Evolutionary conservation across 1,140 invertebrate genomes (phyloP), one percentile per base, ranked within the genome.

Genomic region (Achroia grisella): DNA sequence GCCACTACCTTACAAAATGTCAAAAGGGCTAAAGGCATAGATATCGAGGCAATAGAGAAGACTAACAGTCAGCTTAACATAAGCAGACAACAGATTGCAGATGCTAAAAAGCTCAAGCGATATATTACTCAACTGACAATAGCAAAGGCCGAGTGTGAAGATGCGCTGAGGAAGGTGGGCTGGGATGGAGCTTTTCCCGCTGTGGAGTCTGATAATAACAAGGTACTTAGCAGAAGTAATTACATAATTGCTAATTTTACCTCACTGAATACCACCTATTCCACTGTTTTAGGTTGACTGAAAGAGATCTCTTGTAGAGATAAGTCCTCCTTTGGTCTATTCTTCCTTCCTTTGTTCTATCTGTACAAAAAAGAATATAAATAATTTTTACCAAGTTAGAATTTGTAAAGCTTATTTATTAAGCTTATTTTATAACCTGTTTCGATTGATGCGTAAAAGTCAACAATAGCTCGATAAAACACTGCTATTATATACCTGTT

Each of bases 1-100:
- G 94, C 95, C 0, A 96, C 95, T 29, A 95, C 94, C 1, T 89
- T 96, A 44, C 94, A 96, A 82, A 96, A 95, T 72, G 87, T 97
- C 36, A 96, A 96, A 83, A 89, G 93, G 61, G 90, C 93, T 8
- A 93, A 95, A 87, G 93, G 93, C 28, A 87, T 94, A 10, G 93
- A 94, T 83, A 82, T 90, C 46, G 93, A 94, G 67, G 76, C 88
- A 43, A 93, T 93, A 44, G 83, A 90, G 56, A 86, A 89, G 69
- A 72, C 64, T 32, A 58, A 55, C 8, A 52, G 60, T 1, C 72
- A 69, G 30, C 59, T 73, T 4, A 81, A 76, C 50, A 61, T 89
- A 4, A 87, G 84, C 30, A 86, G 95, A 81, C 90, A 94, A 62
- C 93, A 92, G 88, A 80, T 92, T 50, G 81, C 91, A 52, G 89